These are phyloP conservation scores for Megatriorchis doriae DNA, from an alignment of 2,113 vertebrate species.

Conservation along the genomic window DNA sequence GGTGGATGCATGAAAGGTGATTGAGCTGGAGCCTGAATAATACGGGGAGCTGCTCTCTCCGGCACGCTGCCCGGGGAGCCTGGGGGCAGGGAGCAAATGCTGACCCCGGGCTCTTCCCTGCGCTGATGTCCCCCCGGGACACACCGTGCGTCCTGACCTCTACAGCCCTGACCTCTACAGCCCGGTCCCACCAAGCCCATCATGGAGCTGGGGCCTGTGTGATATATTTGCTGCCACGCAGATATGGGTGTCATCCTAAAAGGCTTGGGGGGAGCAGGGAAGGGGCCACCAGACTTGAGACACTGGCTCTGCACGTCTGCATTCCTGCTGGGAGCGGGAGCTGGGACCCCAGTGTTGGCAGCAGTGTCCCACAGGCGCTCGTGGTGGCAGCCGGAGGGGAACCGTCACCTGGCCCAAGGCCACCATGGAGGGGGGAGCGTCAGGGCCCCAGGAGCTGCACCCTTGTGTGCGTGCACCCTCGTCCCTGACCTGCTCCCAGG, in stretches of 20 bases:
- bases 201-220: neutral
- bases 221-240: neutral
- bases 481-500: neutral
- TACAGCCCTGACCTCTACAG: neutral
- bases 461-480: neutral
- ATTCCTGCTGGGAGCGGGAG: neutral
- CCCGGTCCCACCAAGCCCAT: neutral
- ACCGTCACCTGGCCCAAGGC: accelerated
- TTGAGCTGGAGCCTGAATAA: slow-evolving; percentile 47
- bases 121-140: neutral
- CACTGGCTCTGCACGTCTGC: accelerated
- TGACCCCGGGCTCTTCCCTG: neutral
- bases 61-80: neutral
- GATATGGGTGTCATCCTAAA: neutral
- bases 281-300: neutral
- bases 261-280: neutral
- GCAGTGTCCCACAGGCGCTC: neutral
- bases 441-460: neutral
- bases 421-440: accelerated
- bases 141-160: neutral
- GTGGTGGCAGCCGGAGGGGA: neutral
- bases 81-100: neutral
- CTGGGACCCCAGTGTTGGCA: neutral
- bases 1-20: slow-evolving; percentile 34
- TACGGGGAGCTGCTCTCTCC: neutral